These are phyloP conservation scores for Austrofundulus limnaeus DNA, from an alignment of 2,113 vertebrate species.

Conservation along the genomic window DNA sequence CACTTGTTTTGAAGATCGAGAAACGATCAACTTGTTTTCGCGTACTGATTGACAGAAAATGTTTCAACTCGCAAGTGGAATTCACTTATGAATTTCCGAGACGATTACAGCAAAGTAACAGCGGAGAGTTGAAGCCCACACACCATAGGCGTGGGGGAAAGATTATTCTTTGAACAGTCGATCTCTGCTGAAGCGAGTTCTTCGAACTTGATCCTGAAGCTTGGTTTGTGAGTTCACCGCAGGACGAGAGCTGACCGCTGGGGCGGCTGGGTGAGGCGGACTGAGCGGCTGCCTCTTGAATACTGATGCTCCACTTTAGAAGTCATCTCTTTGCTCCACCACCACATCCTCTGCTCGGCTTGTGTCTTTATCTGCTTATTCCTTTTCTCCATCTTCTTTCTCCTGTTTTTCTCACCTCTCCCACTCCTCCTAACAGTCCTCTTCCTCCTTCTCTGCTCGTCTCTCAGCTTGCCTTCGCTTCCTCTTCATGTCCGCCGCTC, in stretches of 20 bases:
- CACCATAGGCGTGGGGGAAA: slow-evolving; percentile 19
- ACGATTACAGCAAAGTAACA: slow-evolving; percentile 16
- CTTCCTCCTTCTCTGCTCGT: slow-evolving; percentile 11
- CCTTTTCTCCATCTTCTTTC: slow-evolving; percentile 12
- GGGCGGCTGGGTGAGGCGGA: slow-evolving; percentile 59
- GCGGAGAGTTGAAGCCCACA: slow-evolving; percentile 24
- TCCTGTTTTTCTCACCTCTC: slow-evolving; percentile 18
- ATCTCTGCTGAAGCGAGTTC: slow-evolving; percentile 46
- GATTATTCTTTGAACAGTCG: slow-evolving; percentile 35
- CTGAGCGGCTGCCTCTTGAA: slow-evolving; percentile 71
- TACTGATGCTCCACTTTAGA: slow-evolving; percentile 90
- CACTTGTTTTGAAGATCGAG: slow-evolving; percentile 31
- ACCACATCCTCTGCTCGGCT: slow-evolving; percentile 43
- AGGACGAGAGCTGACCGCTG: slow-evolving; percentile 54
- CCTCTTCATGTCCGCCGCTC: slow-evolving; percentile 32
- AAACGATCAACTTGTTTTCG: slow-evolving; percentile 25
- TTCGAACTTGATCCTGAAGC: slow-evolving; percentile 43
- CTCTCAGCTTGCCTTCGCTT: slow-evolving; percentile 28
- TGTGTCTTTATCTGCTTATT: slow-evolving; percentile 37
- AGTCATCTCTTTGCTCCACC: slow-evolving; percentile 80
- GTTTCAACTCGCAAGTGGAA: slow-evolving; percentile 17
- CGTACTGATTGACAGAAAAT: slow-evolving; percentile 31
- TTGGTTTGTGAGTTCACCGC: slow-evolving; percentile 41
- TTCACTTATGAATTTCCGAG: slow-evolving; percentile 17
- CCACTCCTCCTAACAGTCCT: slow-evolving; percentile 27